Base-by-base conservation (phyloP, 2,888 invertebrate species). In the Neuroscelio doddi region DNA sequence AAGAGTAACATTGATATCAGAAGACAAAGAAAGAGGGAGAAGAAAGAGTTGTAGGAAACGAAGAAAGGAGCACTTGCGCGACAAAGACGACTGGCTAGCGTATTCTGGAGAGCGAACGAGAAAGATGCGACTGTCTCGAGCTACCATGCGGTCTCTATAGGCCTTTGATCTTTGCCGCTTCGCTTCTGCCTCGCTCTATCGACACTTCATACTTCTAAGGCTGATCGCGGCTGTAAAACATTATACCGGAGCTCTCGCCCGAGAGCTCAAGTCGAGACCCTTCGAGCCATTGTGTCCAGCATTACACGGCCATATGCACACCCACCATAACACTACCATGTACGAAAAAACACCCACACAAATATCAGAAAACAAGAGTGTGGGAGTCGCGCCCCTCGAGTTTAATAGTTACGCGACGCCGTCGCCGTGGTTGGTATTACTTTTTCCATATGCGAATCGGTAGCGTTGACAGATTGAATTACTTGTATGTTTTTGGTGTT, bases 201-300 rank as follows among this genome's bases (percentile, higher is more conserved):
- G 83, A 84, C 83, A 84, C 83, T 84, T 84, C 81, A 82, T 84
- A 83, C 82, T 80, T 83, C 82, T 80, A 79, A 81, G 80, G 81
- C 80, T 81, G 83, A 83, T 83, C 82, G 82, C 78, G 62, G 79
- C 78, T 81, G 80, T 83, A 83, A 83, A 83, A 84, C 82, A 82
- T 82, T 83, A 80, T 81, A 81, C 79, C 73, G 66, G 72, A 69
- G 75, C 72, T 74, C 72, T 58, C 63, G 50, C 42, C 42, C 51
- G 32, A 46, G 50, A 61, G 45, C 47, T n/a, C 55, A 44, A 46
- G 52, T 57, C 45, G 49, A 61, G 64, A 61, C 67, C 69, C 72
- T 69, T 56, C 64, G 53, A 69, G 69, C 70, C 57, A 81, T 81
- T 81, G 79, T 81, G 75, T 74, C 73, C 70, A 68, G 69, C 62